These are phyloP conservation scores for Eptatretus burgeri DNA, from an alignment of 2,113 vertebrate species.

Conservation along the genomic window DNA sequence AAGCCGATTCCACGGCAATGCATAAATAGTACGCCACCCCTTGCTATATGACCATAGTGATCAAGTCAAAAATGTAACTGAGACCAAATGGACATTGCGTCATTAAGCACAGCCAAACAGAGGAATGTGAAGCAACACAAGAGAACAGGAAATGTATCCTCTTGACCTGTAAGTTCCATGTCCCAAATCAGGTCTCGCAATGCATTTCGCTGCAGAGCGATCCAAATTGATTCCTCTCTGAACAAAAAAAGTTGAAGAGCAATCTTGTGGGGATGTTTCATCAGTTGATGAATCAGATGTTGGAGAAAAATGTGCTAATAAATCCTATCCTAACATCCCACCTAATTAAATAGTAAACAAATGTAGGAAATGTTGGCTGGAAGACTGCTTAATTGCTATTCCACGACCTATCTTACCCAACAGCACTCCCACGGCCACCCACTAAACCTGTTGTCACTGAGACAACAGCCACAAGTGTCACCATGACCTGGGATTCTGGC, in stretches of 20 bases:
- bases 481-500: conserved; percentile 79
- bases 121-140: too few species aligned
- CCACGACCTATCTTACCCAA: conserved; percentile 10
- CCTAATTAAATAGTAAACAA: background rate
- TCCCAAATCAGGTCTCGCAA: too few species aligned
- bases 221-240: too few species aligned
- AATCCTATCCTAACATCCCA: background rate
- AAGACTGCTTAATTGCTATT: background rate
- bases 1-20: too few species aligned
- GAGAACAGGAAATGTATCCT: too few species aligned
- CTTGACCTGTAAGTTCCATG: too few species aligned
- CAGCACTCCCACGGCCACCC: conserved; percentile 63
- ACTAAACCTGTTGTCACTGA: conserved; percentile 55
- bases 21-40: too few species aligned
- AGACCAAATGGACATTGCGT: too few species aligned
- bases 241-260: background rate
- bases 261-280: background rate
- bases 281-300: background rate
- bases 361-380: background rate
- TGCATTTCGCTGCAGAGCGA: too few species aligned
- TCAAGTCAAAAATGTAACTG: too few species aligned
- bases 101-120: too few species aligned
- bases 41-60: too few species aligned
- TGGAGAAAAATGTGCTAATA: background rate
- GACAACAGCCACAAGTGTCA: conserved; percentile 88